Conservation (phyloP, 92 coral and sea anemone species). For the Porites cylindrica region DNA sequence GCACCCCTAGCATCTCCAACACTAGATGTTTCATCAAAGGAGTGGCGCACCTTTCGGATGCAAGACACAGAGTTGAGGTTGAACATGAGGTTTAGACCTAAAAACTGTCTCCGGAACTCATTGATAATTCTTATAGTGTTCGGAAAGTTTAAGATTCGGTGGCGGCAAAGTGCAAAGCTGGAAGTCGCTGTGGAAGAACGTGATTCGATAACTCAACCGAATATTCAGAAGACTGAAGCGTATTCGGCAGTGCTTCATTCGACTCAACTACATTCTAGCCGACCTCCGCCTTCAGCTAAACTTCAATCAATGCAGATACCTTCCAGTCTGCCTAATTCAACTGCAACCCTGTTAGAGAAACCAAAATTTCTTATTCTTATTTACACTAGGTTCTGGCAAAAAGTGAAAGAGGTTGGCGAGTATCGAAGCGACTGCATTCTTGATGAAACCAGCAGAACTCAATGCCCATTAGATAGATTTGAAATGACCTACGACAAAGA, state of each 20-base stretch:
- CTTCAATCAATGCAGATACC: not conserved
- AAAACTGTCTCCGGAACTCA: constrained; percentile 4
- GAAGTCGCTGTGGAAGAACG: not conserved
- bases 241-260: not conserved
- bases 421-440: constrained; percentile 10
- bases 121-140: not conserved
- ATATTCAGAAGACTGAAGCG: not conserved
- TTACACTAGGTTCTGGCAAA: not conserved
- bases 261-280: not conserved
- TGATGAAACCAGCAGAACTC: constrained; percentile 26
- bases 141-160: not conserved
- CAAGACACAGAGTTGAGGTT: not conserved
- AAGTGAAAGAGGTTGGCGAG: constrained; percentile 16
- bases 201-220: not conserved
- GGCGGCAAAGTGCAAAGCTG: not conserved
- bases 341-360: not conserved
- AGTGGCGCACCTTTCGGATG: no score
- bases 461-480: constrained; percentile 73
- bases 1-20: no score
- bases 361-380: not conserved
- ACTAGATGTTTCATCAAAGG: no score
- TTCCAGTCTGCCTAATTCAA: not conserved
- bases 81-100: not conserved
- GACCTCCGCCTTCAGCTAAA: not conserved
- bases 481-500: constrained; percentile 74